Conservation (phyloP, 2,113 vertebrate genomes). For the Hippocampus comes region DNA sequence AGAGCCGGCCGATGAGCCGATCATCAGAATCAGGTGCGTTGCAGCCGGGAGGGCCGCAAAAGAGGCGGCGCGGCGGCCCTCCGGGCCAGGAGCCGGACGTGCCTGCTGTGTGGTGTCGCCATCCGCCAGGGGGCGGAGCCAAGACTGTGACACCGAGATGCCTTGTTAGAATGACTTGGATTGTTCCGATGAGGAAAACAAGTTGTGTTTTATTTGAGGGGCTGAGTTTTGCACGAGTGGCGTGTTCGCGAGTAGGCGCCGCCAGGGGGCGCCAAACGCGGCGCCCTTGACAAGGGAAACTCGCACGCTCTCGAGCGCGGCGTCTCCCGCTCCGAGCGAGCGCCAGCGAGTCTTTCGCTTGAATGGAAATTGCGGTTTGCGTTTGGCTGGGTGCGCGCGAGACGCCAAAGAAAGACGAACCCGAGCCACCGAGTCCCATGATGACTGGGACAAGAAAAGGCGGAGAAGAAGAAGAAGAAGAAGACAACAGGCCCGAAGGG, state of each 20-base stretch:
- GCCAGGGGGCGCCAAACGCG: not conserved
- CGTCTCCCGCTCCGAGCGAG: no score
- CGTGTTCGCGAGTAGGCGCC: not conserved
- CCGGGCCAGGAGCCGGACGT: not conserved
- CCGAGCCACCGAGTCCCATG: not conserved
- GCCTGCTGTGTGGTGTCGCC: not conserved
- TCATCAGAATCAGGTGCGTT: no score
- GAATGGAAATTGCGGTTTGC: not conserved
- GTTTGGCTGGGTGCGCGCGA: not conserved
- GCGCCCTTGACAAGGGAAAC: no score
- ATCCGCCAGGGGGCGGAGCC: not conserved
- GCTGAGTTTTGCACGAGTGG: not conserved
- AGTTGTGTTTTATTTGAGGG: not conserved
- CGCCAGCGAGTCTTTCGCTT: no score
- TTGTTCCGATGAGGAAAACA: not conserved
- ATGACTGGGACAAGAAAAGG: no score
- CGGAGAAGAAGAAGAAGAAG: not conserved
- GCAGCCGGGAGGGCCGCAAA: no score
- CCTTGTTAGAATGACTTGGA: not conserved
- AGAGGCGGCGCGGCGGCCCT: no score
- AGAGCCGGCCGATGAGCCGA: no score
- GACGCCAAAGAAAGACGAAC: not conserved
- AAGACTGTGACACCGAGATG: not conserved
- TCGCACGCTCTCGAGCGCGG: no score
- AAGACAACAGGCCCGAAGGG: not conserved